A percentile compares a stretch with the other conserved stretches of the same genome.
phyloP scores from a whole-genome alignment of 2,888 invertebrate genomes.

The Idaea dimidiata region DNA sequence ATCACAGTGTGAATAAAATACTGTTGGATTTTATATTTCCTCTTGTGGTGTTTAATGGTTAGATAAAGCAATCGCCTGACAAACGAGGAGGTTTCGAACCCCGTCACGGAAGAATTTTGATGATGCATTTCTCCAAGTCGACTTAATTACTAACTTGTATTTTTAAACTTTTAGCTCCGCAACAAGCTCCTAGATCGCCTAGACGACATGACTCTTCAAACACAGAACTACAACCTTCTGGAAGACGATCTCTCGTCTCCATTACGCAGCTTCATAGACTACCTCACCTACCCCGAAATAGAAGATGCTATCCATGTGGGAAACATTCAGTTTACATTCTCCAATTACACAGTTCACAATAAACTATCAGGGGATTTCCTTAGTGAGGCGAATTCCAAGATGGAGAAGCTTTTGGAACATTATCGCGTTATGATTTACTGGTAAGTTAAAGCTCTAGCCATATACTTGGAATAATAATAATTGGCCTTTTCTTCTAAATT shows the following conservation, averaged over 20 bases:
- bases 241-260: slow-evolving; percentile 54
- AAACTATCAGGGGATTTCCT: slow-evolving; percentile 83
- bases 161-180: slow-evolving; percentile 44
- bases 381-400: slow-evolving; percentile 81
- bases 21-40: too few species aligned
- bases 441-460: too few species aligned
- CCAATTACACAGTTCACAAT: slow-evolving; percentile 38
- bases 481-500: too few species aligned
- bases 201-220: slow-evolving; percentile 45
- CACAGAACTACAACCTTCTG: slow-evolving; percentile 50
- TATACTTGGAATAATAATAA: too few species aligned
- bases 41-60: too few species aligned
- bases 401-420: slow-evolving; percentile 80
- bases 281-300: slow-evolving; percentile 77
- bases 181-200: slow-evolving; percentile 45
- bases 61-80: too few species aligned
- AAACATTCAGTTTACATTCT: slow-evolving; percentile 65
- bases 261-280: slow-evolving; percentile 70
- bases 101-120: too few species aligned
- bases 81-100: too few species aligned
- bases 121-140: too few species aligned
- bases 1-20: too few species aligned
- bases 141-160: background rate
- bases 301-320: slow-evolving; percentile 87
- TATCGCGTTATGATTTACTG: slow-evolving; percentile 86